Base-by-base conservation (phyloP, 2,113 vertebrate genomes). In the Gambusia holbrooki region DNA sequence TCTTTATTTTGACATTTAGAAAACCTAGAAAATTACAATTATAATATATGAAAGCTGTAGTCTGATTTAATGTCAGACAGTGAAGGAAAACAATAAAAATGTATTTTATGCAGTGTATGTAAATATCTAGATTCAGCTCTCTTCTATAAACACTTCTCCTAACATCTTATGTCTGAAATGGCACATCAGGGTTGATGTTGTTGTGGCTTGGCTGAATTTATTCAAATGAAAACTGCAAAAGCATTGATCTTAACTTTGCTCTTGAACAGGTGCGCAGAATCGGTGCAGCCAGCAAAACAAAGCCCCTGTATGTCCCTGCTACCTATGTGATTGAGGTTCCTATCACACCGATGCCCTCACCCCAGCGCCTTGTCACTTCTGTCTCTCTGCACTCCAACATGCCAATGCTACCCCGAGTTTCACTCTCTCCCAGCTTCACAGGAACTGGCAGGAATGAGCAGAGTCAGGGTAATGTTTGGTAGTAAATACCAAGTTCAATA, bases 281-380 rank as follows among this genome's bases (percentile, higher is more conserved):
- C 3, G 93, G 94, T 0, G 93, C 93, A 6, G 87, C 93, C 65
- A 88, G 84, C 30, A 94, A 93, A 77, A 93, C 93, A 62, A 93
- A 92, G 73, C 96, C 96, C 9, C 66, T 98, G 86, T 97, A 96
- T 22, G 95, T 97, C 2, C 97, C 97, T 0, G 96, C 96, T 22
- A 94, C 95, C 0, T 97, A 97, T 7, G 90, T 98, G 90, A 90
- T 87, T 0, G 96, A 97, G 89, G 90, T 97, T 71, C 87, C 93
- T 9, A 83, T 93, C 61, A 83, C 79, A 25, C 88, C 79, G 2
- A 73, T 83, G 66, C 82, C 80, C 5, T 79, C 87, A 0, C 78
- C 85, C 1, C 90, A 90, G 77, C 76, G 74, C 83, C 76, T 83
- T 72, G 84, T 76, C 63, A 74, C 74, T 25, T 89, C 92, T 28